Evolutionary conservation across 2,113 vertebrate species (phyloP), one percentile per base, ranked within the genome.

Genomic region (Acrocephalus kingi): DNA sequence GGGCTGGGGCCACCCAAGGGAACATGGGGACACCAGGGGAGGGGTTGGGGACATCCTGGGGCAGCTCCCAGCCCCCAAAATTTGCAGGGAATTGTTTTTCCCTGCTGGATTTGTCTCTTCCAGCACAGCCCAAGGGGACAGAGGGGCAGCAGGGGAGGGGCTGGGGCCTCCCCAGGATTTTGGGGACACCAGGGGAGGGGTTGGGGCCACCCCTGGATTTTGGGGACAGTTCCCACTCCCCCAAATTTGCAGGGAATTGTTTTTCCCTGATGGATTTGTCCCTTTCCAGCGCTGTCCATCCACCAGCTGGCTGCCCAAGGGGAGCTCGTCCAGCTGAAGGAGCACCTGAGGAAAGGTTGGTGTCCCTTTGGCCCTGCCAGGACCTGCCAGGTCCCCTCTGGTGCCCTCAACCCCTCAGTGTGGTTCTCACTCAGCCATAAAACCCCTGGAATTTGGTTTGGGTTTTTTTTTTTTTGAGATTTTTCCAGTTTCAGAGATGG

Each of bases 271-370:
- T 1, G 9, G 51, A 46, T 78, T 68, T 35, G 30, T 79, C 31
- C 23, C 0, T 56, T 15, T 15, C 14, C 80, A 99, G 99, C 98
- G 3, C 94, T 99, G 61, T 99, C 99, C 59, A 98, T 99, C 95
- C 99, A 99, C 95, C 99, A 99, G 97, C 97, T 99, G 1, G 99
- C 99, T 2, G 99, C 99, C 30, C 99, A 99, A 45, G 99, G 99
- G 5, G 99, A 99, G 67, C 97, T 99, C 67, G 97, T 97, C 85
- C 98, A 98, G 94, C 97, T 99, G 54, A 98, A 98, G 31, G 98
- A 98, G 64, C 98, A 98, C 66, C 92, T 99, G 52, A 97, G 93
- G 71, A 99, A 98, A 98, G 99, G 99, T 84, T 15, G 5, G 81
- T 63, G 81, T 13, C 25, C 6, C 66, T 15, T 14, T 11, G 18